phyloP scores from a whole-genome alignment of 2,113 vertebrate genomes.

The Tursiops truncatus region DNA sequence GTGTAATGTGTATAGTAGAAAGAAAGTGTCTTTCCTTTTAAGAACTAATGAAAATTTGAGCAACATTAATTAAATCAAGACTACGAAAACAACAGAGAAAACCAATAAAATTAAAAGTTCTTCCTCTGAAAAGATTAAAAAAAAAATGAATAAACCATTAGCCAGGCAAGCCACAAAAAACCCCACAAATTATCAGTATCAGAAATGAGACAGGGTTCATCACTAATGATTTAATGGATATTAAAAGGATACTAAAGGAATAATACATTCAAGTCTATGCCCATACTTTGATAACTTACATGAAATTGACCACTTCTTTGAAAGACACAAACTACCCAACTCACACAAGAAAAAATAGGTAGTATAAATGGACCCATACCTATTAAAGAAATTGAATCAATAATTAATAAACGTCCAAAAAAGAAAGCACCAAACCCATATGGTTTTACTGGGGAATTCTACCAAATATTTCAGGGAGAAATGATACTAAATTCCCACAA shows the following conservation, averaged over 20 bases:
- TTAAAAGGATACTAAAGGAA: neutral
- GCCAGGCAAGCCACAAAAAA: neutral
- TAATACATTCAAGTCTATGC: neutral
- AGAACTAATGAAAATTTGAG: neutral
- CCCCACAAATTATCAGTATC: neutral
- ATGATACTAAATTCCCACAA: neutral
- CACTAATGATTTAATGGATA: neutral
- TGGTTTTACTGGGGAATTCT: neutral
- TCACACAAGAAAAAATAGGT: neutral
- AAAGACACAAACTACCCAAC: neutral
- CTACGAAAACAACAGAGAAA: neutral
- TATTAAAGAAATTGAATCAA: neutral
- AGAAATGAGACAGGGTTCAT: neutral
- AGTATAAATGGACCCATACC: neutral
- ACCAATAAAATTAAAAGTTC: neutral
- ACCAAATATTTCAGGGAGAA: neutral
- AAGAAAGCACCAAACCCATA: neutral
- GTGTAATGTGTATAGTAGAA: neutral
- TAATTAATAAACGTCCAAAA: neutral
- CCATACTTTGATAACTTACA: neutral
- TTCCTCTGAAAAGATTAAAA: neutral
- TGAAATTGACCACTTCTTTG: neutral
- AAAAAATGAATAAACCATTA: neutral
- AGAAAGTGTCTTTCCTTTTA: neutral
- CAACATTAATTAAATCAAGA: neutral